phyloP scores from a whole-genome alignment of 2,888 invertebrate genomes.

The Acleris literana region DNA sequence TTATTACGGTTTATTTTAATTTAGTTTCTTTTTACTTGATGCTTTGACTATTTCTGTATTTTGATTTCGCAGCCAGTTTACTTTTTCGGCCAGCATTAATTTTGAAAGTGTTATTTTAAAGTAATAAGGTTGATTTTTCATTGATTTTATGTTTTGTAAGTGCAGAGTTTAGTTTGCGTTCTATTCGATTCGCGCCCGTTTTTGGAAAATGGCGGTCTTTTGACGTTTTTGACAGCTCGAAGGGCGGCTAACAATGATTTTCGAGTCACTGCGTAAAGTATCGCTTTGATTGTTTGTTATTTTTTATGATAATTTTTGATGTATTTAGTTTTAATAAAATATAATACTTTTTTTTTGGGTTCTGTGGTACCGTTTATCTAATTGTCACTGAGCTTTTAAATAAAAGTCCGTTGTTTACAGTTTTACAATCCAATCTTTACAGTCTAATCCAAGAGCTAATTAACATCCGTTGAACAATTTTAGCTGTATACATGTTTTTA shows the following conservation, averaged over 20 bases:
- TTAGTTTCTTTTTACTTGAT: not conserved
- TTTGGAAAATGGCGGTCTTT: constrained; percentile 55
- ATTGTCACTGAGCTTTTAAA: not conserved
- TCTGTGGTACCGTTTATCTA: no score
- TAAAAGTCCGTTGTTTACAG: no score
- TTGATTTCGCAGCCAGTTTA: constrained; percentile 5
- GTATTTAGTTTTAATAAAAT: not conserved
- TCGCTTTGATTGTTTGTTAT: constrained; percentile 24
- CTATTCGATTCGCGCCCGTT: constrained; percentile 44
- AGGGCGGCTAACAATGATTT: constrained; percentile 44
- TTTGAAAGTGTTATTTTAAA: not conserved
- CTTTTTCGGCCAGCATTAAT: not conserved
- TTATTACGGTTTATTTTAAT: constrained; percentile 27
- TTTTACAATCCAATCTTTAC: no score
- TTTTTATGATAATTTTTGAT: constrained; percentile 28
- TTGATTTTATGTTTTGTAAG: not conserved
- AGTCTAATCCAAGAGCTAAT: no score
- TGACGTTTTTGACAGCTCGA: constrained; percentile 63
- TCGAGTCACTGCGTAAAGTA: constrained; percentile 32
- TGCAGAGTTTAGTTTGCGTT: not conserved
- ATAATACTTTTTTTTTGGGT: not conserved
- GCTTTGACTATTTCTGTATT: not conserved
- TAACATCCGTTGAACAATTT: no score
- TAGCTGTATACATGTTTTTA: no score
- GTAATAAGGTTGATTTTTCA: constrained; percentile 16